phyloP scores from a whole-genome alignment of 2,797 vertebrate genomes.

The Pteronotus mesoamericanus region DNA sequence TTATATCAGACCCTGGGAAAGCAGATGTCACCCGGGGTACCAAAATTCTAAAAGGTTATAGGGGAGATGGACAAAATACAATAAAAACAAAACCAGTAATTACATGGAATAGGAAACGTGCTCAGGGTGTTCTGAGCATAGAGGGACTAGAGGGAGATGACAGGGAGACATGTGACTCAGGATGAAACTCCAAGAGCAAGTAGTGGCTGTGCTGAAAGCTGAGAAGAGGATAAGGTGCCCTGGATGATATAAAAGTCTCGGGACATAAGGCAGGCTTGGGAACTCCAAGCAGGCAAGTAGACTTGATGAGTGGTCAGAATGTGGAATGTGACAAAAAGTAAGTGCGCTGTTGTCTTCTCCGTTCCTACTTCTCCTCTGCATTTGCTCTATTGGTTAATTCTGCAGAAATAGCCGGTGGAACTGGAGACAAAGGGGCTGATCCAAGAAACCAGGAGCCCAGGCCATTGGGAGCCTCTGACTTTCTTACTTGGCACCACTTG shows the following conservation, averaged over 20 bases:
- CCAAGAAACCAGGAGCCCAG: not conserved
- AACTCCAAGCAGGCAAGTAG: not conserved
- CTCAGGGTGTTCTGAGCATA: not conserved
- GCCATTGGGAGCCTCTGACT: not conserved
- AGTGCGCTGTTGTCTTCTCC: not conserved
- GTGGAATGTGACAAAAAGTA: not conserved
- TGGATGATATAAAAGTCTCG: not conserved
- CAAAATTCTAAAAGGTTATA: not conserved
- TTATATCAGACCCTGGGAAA: not conserved
- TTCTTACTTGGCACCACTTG: not conserved
- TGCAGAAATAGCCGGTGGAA: not conserved
- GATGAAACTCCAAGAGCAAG: not conserved
- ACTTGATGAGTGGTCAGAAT: not conserved
- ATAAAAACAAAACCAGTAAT: not conserved
- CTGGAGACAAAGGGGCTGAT: not conserved
- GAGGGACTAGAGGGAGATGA: not conserved
- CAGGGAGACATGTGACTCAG: not conserved
- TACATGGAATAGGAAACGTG: not conserved
- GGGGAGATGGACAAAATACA: not conserved
- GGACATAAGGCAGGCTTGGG: not conserved
- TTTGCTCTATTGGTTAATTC: not conserved
- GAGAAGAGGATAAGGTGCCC: not conserved
- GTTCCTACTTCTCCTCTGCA: not conserved
- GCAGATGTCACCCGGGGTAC: not conserved
- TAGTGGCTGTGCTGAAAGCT: not conserved